These are phyloP conservation scores for Drosophila repleta DNA, from an alignment of 1,140 invertebrate genomes.

Conservation along the genomic window DNA sequence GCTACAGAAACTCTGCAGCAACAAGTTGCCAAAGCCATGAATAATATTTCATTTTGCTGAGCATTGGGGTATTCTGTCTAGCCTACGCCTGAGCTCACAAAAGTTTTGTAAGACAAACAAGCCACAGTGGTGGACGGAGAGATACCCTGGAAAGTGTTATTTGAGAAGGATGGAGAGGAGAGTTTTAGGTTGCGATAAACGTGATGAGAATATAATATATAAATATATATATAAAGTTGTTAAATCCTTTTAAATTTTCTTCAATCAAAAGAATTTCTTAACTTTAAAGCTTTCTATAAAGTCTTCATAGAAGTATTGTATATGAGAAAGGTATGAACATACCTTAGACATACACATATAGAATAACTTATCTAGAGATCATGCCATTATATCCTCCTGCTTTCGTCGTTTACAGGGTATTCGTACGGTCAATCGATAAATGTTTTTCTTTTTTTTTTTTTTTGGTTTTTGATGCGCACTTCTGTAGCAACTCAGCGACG, in stretches of 20 bases:
- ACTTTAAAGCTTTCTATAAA: too few relatives aligned
- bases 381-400: too few relatives aligned
- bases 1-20: constrained; percentile 56
- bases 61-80: constrained; percentile 59
- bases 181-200: too few relatives aligned
- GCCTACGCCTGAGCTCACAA: constrained; percentile 55
- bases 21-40: constrained; percentile 79
- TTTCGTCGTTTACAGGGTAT: constrained; percentile 9
- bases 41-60: constrained; percentile 69
- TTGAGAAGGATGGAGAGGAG: too few relatives aligned
- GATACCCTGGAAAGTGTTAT: constrained; percentile 7
- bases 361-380: too few relatives aligned
- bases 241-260: too few relatives aligned
- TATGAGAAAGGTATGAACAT: too few relatives aligned
- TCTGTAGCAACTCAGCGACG: constrained; percentile 72
- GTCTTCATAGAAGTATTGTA: too few relatives aligned
- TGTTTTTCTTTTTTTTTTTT: constrained; percentile 20
- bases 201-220: too few relatives aligned
- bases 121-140: not conserved
- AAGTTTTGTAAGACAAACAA: not conserved
- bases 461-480: constrained; percentile 60
- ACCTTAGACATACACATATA: too few relatives aligned
- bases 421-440: constrained; percentile 55
- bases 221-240: too few relatives aligned
- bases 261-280: too few relatives aligned